phyloP scores from a whole-genome alignment of 2,888 invertebrate species.

The Tenthredo notha region DNA sequence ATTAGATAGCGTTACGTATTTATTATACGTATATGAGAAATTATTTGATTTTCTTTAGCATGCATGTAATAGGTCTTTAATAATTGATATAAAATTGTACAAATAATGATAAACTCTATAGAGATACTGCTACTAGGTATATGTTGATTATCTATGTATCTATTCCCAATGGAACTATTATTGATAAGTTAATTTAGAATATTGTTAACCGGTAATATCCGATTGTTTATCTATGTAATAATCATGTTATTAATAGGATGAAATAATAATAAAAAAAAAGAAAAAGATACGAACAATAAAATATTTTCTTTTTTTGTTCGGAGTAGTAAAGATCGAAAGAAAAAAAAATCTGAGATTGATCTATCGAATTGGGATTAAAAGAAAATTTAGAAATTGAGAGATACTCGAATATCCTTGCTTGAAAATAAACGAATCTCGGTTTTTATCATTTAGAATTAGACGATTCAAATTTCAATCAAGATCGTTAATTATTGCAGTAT shows the following conservation, averaged over 20 bases:
- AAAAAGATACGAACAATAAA: not conserved
- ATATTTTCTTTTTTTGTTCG: not conserved
- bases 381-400: no score
- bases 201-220: not conserved
- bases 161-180: not conserved
- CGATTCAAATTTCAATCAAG: no score
- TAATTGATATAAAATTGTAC: slow-evolving; percentile 3
- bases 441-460: no score
- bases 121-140: not conserved
- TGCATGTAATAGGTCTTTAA: not conserved
- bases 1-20: not conserved
- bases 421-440: no score
- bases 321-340: not conserved
- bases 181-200: not conserved
- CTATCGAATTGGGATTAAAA: not conserved
- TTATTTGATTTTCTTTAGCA: not conserved
- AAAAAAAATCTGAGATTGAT: not conserved
- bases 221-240: not conserved
- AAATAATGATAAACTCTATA: not conserved
- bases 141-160: not conserved
- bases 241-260: not conserved
- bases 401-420: no score
- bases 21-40: not conserved
- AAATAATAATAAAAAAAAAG: not conserved
- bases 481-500: no score